Percentiles rank a stretch among this genome's conserved stretches.
Conservation (phyloP, 2,888 invertebrate species). For the Napeogenes sylphis region DNA sequence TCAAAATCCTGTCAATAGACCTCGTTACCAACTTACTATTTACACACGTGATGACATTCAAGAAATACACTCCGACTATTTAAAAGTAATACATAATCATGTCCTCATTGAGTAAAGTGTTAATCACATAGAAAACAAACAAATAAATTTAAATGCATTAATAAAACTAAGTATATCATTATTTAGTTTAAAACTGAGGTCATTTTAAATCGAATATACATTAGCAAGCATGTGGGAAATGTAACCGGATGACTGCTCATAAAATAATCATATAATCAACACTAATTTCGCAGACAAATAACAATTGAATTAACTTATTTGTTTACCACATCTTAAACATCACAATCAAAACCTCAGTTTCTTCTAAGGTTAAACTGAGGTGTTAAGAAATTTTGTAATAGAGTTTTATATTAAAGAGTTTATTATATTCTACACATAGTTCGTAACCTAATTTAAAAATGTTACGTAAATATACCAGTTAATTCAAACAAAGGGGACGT, state of each 20-base stretch:
- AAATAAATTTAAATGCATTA: not conserved
- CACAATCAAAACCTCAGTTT: too few relatives aligned
- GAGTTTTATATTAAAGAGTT: too few relatives aligned
- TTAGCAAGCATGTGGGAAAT: not conserved
- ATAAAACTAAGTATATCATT: not conserved
- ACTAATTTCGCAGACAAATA: not conserved
- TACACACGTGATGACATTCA: too few relatives aligned
- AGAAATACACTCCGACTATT: too few relatives aligned
- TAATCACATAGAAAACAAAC: too few relatives aligned
- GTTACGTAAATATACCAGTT: not conserved
- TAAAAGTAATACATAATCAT: too few relatives aligned
- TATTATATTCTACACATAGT: not conserved
- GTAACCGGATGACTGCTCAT: not conserved
- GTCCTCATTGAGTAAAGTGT: not conserved
- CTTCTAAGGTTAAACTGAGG: too few relatives aligned
- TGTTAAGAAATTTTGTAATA: not conserved
- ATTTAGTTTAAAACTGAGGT: not conserved
- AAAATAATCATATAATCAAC: not conserved
- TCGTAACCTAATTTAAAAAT: not conserved
- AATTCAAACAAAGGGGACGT: slow-evolving; percentile 4
- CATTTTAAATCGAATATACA: not conserved
- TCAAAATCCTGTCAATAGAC: too few relatives aligned
- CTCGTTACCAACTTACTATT: too few relatives aligned
- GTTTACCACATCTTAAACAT: not conserved
- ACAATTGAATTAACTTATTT: not conserved